Percentiles rank a stretch among this genome's conserved stretches.
These are phyloP conservation scores for Panonychus citri DNA, from an alignment of 1,140 invertebrate genomes.

Conservation along the genomic window DNA sequence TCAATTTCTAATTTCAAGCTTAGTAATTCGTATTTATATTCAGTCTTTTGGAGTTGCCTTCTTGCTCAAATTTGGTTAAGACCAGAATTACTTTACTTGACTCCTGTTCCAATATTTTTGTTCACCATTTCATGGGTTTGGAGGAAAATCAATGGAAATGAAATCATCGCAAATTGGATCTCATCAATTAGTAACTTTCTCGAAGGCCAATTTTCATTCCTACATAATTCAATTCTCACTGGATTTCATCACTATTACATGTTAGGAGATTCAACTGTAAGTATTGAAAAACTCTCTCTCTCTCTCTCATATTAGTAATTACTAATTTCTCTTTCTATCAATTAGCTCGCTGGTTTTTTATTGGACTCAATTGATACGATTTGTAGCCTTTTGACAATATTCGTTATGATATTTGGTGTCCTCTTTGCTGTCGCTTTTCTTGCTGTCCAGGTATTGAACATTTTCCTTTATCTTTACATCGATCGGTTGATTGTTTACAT, in stretches of 20 bases:
- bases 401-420: conserved; percentile 25
- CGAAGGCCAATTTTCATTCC: not conserved
- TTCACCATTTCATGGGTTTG: conserved; percentile 20
- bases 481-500: not conserved
- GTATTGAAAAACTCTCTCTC: too few species aligned
- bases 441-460: conserved; percentile 22
- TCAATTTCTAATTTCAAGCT: conserved; percentile 17
- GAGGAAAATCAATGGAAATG: not conserved
- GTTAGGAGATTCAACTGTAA: not conserved
- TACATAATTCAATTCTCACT: conserved; percentile 2
- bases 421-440: conserved; percentile 24
- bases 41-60: conserved; percentile 38
- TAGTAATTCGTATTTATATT: conserved; percentile 38
- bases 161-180: not conserved
- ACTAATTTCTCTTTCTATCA: not conserved
- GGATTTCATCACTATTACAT: not conserved
- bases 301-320: conserved; percentile 10
- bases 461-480: not conserved
- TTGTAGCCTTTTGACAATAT: conserved; percentile 27
- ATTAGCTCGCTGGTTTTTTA: conserved; percentile 24
- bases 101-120: conserved; percentile 38
- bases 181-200: not conserved
- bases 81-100: conserved; percentile 38
- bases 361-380: conserved; percentile 26
- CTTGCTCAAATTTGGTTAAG: conserved; percentile 45